Evolutionary conservation across 2,888 invertebrate species (phyloP), one percentile per base, ranked within the genome.

Genomic region (Busseola fusca): DNA sequence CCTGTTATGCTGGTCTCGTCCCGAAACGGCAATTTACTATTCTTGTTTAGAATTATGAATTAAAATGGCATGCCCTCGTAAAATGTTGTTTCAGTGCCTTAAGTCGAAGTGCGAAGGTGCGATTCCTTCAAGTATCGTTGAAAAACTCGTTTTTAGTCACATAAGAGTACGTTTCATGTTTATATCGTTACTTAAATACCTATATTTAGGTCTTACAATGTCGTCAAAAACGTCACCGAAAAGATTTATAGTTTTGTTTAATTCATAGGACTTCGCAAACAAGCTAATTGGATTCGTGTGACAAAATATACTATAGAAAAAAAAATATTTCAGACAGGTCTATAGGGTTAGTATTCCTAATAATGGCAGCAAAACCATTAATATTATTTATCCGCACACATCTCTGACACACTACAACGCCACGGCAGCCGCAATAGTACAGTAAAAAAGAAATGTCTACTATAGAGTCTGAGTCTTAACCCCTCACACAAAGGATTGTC

Each of bases 1-100:
- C 74, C 68, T 73, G 68, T 68, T 73, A 54, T 74, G 40, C 68
- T 40, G 60, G 74, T 60, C 37, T 56, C 48, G 72, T 64, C 72
- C 40, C 21, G 56, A 62, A 56, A 57, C 56, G 60, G 12, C n/a
- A 50, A 62, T 62, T 72, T 50, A 72, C 65, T 72, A 58, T 42
- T 65, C 72, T 57, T 72, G 72, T 72, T 65, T 50, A 57, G 64
- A 57, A 72, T 72, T 64, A 40, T 18, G 72, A 57, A 64, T 48
- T 37, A 57, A 57, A 64, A 25, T 50, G 14, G 14, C 57, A 42
- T 72, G 48, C 25, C 21, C 25, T 56, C 30, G 56, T 37, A 50
- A 50, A 50, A 50, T 50, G 3, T n/a, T 10, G 3, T 50, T n/a
- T 50, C 10, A 21, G 48, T 48, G 10, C 48, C 12, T n/a, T 42